phyloP scores from a whole-genome alignment of 2,113 vertebrate genomes.

The Crotophaga sulcirostris region DNA sequence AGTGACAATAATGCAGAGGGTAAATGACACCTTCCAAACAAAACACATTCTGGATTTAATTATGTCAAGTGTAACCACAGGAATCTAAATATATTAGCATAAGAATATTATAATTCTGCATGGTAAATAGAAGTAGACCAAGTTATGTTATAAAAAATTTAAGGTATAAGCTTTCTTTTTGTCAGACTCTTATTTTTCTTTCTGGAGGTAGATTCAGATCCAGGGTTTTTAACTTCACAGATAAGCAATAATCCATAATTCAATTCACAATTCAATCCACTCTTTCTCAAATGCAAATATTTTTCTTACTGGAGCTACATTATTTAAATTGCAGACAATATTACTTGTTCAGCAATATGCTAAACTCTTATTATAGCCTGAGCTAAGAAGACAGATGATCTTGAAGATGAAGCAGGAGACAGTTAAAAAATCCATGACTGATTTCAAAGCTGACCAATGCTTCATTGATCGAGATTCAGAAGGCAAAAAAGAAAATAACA shows the following conservation, averaged over 20 bases:
- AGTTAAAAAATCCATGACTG: slow-evolving; percentile 32
- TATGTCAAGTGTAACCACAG: neutral
- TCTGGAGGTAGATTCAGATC: neutral
- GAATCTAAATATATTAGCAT: neutral
- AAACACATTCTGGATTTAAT: neutral
- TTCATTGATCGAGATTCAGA: neutral
- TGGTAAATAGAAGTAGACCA: neutral
- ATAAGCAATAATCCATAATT: slow-evolving; percentile 42
- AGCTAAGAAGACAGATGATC: slow-evolving; percentile 32
- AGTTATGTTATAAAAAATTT: neutral
- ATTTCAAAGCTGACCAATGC: slow-evolving; percentile 13
- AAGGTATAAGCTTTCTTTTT: neutral
- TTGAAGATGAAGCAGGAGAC: slow-evolving; percentile 32
- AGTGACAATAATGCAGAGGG: neutral
- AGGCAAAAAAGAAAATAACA: slow-evolving; percentile 1
- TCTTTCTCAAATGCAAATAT: slow-evolving; percentile 8
- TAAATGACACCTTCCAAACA: neutral
- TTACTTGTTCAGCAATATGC: slow-evolving; percentile 46
- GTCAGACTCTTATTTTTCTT: slow-evolving; percentile 9
- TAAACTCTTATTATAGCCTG: slow-evolving; percentile 11
- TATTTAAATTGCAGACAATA: slow-evolving; percentile 52
- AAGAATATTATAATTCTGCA: neutral
- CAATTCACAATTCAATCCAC: neutral
- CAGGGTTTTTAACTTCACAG: neutral
- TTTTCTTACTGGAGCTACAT: slow-evolving; percentile 20